Evolutionary conservation across 1,140 invertebrate genomes (phyloP), one percentile per base, ranked within the genome.

Genomic region (Papilio polyxenes): DNA sequence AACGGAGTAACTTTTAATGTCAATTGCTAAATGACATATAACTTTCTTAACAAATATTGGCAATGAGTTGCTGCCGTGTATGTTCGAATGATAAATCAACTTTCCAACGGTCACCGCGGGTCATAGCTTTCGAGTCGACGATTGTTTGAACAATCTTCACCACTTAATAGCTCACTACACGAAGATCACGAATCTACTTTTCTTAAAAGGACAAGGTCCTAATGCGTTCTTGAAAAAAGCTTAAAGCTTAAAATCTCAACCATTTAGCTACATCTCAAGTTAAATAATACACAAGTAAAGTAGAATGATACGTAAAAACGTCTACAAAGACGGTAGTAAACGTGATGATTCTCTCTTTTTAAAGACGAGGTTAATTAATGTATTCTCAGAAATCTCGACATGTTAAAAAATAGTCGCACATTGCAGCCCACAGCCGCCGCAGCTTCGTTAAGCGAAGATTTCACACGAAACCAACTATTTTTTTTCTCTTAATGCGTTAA

Each of bases 111-210:
- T 37, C 15, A 72, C 65, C 11, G 65, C n/a, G 23, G 9, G 75
- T 77, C 48, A 49, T 7, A 53, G 75, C 75, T 77, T 77, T 77
- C 75, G 48, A 56, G 44, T 75, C 44, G 74, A 17, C 75, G 48
- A 77, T 77, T 77, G 48, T 77, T 77, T 77, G 48, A 77, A 77
- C 75, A 77, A 31, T 20, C n/a, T 56, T 77, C 48, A 77, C 44
- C 17, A 74, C 72, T 75, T 75, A 75, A 48, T 69, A 69, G 65
- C 74, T 37, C 11, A 11, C 31, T 40, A 72, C 65, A 37, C 11
- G 23, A 72, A 72, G 65, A 15, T 72, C 31, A 72, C 9, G 31
- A 37, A 72, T 72, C 31, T 17, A 72, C 13, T 15, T 72, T 37
- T 40, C 65, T 15, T 69, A 37, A 5, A 72, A 72, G 8, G 23